Evolutionary conservation across 2,113 vertebrate genomes (phyloP).

Genomic region (Plotosus lineatus): DNA sequence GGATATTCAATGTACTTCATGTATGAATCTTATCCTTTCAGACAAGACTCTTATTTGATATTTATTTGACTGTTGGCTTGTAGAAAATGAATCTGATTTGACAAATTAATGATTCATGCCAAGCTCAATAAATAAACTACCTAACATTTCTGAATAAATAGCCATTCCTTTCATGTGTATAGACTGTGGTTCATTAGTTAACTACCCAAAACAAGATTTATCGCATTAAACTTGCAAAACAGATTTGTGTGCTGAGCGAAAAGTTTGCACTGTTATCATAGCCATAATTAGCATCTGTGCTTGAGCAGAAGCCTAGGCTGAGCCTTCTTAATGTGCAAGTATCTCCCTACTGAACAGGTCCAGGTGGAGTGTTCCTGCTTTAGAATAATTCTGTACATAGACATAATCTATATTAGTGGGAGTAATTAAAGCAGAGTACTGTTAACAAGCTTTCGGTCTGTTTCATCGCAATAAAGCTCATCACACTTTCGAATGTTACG

Average conservation of each 20-base stretch:
- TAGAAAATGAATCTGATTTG: not conserved
- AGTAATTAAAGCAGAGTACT: conserved; percentile 71
- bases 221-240: conserved; percentile 56
- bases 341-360: conserved; percentile 68
- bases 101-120: not conserved
- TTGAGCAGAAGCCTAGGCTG: conserved; percentile 71
- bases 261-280: conserved; percentile 73
- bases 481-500: conserved; percentile 70
- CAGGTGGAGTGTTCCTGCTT: conserved; percentile 67
- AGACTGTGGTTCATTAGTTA: not conserved
- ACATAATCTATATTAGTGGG: conserved; percentile 71
- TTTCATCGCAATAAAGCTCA: conserved; percentile 73
- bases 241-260: conserved; percentile 70
- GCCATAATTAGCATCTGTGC: conserved; percentile 76
- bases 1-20: not conserved
- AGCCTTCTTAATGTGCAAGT: conserved; percentile 73
- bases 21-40: not conserved
- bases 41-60: not conserved
- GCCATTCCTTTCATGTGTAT: not conserved
- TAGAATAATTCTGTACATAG: conserved; percentile 70
- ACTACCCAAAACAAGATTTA: not conserved
- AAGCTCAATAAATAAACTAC: not conserved
- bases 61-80: not conserved
- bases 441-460: conserved; percentile 71
- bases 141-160: not conserved